Base-by-base conservation (phyloP, 2,113 vertebrate species). In the Sclerurus mexicanus region DNA sequence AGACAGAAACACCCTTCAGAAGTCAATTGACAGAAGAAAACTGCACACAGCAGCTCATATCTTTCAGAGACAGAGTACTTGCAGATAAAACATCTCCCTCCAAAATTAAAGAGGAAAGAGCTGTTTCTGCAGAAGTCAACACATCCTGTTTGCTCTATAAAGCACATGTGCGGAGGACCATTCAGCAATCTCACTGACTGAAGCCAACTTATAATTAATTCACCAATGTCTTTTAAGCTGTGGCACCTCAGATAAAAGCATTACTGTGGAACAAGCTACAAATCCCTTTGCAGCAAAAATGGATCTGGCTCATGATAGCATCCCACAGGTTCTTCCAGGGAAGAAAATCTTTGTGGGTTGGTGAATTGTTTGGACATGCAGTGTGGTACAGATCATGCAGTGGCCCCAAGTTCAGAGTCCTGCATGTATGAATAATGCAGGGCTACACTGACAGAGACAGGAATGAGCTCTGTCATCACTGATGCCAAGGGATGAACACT, bases 381-480 rank as follows among this genome's bases (percentile, higher is more conserved):
- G 33, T 1, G 18, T 1, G 2, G 27, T 31, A 44, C 44, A 80
- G 53, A 40, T 64, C 69, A 62, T 1, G 40, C 3, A 0, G 35
- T 37, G 30, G 28, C 62, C 74, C 49, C 1, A 6, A 2, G 20
- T 64, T 44, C 74, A 59, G 66, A 85, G 85, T 49, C 71, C 13
- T 42, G 19, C 16, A 4, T 0, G 1, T 47, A 66, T 52, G 49
- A 69, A 53, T 56, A 79, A 68, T 53, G 53, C 62, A 84, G 60
- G 23, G 33, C 14, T 55, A 5, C 11, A 1, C 14, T 49, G 44
- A 17, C 37, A 87, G 81, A 56, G 22, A 21, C 62, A 66, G 67
- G 40, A 53, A 40, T 0, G 0, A 80, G 4, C 25, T 49, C 56
- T 58, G 69, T n/a, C 18, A 11, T 35, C 6, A 6, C 24, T 31